Evolutionary conservation across 2,888 invertebrate species (phyloP), one percentile per base, ranked within the genome.

Genomic region (Thereva nobilitata): DNA sequence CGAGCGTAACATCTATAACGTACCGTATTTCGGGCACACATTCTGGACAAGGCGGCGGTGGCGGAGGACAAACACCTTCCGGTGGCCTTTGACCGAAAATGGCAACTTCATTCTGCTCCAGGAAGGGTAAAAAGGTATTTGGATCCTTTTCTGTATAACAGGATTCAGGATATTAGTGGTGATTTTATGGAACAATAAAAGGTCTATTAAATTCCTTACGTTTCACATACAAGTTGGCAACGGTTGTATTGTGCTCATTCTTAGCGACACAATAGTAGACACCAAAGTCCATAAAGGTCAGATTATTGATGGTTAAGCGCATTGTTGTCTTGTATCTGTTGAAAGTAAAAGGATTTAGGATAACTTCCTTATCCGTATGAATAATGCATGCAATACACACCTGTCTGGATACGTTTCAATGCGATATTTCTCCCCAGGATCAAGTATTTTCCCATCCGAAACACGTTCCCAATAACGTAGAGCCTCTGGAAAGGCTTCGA

Each of bases 401-500:
- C 75, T 83, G 78, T 76, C 83, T 75, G 75, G 85, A 82, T 73
- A 83, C 75, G 76, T 84, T 82, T 85, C 83, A 68, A 87, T 86
- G 72, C 84, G 82, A 76, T 88, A 88, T 76, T 89, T 89, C 67
- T 86, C 86, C 64, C 83, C 82, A 44, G 78, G 80, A 77, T 92
- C 92, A 5, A 94, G 80, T 6, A 91, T 85, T 38, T 88, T 83
- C 2, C 91, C 92, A 73, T 92, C 90, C 4, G 85, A 84, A 4
- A 78, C 77, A 10, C 87, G 84, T 76, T 93, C 92, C 95, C 95
- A 95, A 73, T 92, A 93, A 59, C 90, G 85, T 0, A 92, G 86
- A 0, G 94, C 89, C 74, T 91, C 90, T 0, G 95, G 95, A 81
- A 89, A 94, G 0, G 93, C 93, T 82, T 95, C 94, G 35, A 93